Base-by-base conservation (phyloP, 2,113 vertebrate genomes). In the Ammodytes marinus region DNA sequence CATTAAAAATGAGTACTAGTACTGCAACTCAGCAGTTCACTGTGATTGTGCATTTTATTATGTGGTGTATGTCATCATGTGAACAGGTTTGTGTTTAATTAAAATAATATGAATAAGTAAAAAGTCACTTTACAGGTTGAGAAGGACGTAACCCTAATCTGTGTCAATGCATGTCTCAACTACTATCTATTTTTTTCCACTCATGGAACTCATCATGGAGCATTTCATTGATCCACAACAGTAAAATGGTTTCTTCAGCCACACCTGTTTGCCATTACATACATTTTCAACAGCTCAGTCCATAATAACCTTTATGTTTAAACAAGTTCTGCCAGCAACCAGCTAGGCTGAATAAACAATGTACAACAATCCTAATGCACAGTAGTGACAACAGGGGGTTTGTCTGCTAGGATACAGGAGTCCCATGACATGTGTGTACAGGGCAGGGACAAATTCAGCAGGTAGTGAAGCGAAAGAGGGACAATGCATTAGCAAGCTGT, bases 281-380 rank as follows among this genome's bases (percentile, higher is more conserved):
- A 68, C 61, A 43, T 17, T 81, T 50, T 83, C 61, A 78, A 71
- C 59, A 79, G 77, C 53, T 70, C 76, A 39, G 46, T 8, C 6
- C 73, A 52, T 43, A 80, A 50, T 74, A 50, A 59, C 10, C 8
- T 84, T 83, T 61, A 65, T 65, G 77, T 57, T 69, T 66, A 35
- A 68, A 39, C 27, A 60, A 72, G 72, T 64, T 67, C 66, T 71
- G 39, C 39, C 55, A 52, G 69, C 58, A 72, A 37, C 14, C 54
- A 0, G 42, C 12, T 53, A 73, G 85, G 85, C 85, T 87, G 85
- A 83, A 75, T 67, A 86, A 88, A 92, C 85, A 88, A 0, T 58
- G 54, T 47, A 60, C 59, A 66, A 12, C 42, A 65, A 63, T 57
- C 17, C 27, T 69, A 14, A 0, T 45, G 49, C 17, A 70, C 8